A percentile compares a stretch with the other conserved stretches of the same genome.
Conservation (phyloP, 2,113 vertebrate species). For the Tetraodon nigroviridis region DNA sequence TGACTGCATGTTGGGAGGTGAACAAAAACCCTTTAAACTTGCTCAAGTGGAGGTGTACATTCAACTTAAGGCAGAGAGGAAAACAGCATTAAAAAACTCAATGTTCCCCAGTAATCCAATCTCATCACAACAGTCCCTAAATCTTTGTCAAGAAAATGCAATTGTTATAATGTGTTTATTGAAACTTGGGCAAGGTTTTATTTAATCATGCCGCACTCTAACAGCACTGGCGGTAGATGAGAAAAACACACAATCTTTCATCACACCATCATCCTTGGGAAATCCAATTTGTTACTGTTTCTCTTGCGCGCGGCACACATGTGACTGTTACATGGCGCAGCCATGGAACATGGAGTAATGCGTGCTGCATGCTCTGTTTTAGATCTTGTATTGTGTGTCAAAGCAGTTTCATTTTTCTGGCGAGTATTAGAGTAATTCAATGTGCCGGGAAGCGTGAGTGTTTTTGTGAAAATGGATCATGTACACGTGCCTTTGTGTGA, state of each 20-base stretch:
- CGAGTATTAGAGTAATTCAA: slow-evolving; percentile 38
- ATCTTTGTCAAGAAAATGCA: slow-evolving; percentile 81
- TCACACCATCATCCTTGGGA: slow-evolving; percentile 76
- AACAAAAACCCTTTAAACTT: slow-evolving; percentile 67
- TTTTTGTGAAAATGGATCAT: slow-evolving; percentile 5
- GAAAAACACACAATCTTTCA: slow-evolving; percentile 81
- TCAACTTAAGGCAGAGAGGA: slow-evolving; percentile 68
- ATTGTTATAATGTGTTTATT: slow-evolving; percentile 81
- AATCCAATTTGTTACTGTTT: slow-evolving; percentile 70
- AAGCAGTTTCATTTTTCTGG: slow-evolving; percentile 44
- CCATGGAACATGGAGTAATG: slow-evolving; percentile 43
- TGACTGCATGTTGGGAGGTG: slow-evolving; percentile 66
- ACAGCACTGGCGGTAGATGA: slow-evolving; percentile 78
- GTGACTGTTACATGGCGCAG: slow-evolving; percentile 50
- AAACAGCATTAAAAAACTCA: slow-evolving; percentile 76
- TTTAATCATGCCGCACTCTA: slow-evolving; percentile 75
- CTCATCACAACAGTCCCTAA: slow-evolving; percentile 80
- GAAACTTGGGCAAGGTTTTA: slow-evolving; percentile 81
- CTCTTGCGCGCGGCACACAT: slow-evolving; percentile 40
- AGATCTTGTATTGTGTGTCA: slow-evolving; percentile 41
- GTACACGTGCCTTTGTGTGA: neutral
- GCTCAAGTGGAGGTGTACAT: slow-evolving; percentile 62
- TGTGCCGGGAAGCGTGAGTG: slow-evolving; percentile 14
- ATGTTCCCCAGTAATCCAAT: slow-evolving; percentile 80
- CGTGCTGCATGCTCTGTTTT: slow-evolving; percentile 40